These are phyloP conservation scores for Abrostola tripartita DNA, from an alignment of 2,888 invertebrate genomes.

Conservation along the genomic window DNA sequence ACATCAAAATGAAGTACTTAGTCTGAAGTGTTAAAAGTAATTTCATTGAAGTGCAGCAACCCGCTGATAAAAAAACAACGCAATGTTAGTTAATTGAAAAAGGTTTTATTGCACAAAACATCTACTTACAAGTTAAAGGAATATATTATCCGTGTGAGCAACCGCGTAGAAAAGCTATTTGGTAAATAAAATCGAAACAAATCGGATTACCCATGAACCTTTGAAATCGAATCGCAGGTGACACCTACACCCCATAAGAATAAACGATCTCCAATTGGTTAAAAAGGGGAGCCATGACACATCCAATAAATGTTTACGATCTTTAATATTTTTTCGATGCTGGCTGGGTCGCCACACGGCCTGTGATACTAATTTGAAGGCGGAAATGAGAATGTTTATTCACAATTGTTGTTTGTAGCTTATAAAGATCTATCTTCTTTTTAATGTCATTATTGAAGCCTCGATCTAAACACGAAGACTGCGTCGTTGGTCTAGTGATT, in stretches of 20 bases:
- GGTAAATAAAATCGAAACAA: constrained; percentile 17
- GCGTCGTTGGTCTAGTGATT: too few relatives aligned
- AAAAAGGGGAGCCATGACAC: constrained; percentile 43
- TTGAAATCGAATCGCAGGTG: constrained; percentile 36
- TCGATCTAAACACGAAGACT: too few relatives aligned
- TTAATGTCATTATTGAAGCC: too few relatives aligned
- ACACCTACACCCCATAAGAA: constrained; percentile 31
- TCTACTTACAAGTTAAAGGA: background rate
- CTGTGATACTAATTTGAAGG: constrained; percentile 13
- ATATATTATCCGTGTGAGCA: constrained; percentile 5
- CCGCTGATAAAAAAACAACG: too few relatives aligned
- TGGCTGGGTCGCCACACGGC: constrained; percentile 29
- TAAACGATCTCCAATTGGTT: constrained; percentile 45
- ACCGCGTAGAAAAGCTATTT: constrained; percentile 3
- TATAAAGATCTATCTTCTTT: too few relatives aligned
- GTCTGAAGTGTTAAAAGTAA: too few relatives aligned
- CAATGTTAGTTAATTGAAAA: background rate
- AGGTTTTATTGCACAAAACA: background rate
- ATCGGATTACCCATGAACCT: constrained; percentile 23
- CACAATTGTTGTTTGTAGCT: background rate
- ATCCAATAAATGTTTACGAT: constrained; percentile 55
- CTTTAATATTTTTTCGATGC: constrained; percentile 48
- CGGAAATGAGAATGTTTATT: constrained; percentile 17
- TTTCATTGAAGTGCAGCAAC: too few relatives aligned
- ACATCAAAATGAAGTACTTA: too few relatives aligned